Percentiles rank a stretch among this genome's conserved stretches.
Evolutionary conservation across 2,888 invertebrate species (phyloP).

Genomic region (Ormia ochracea): DNA sequence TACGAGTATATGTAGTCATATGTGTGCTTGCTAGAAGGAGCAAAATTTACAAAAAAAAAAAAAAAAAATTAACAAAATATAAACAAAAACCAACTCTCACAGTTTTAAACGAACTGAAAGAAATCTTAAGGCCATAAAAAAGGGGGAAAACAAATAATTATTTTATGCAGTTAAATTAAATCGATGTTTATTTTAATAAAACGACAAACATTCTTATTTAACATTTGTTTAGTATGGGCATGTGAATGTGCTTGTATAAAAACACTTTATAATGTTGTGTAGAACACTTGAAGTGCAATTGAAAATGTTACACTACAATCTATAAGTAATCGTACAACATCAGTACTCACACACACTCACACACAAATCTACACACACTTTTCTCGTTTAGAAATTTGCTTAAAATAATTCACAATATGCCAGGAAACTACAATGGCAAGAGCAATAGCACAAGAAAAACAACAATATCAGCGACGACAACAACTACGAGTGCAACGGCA

Average conservation of each 20-base stretch:
- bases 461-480: no score
- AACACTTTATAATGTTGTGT: constrained; percentile 45
- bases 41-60: not conserved
- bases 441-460: not conserved
- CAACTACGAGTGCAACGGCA: no score
- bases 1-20: no score
- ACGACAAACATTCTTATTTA: constrained; percentile 41
- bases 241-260: not conserved
- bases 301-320: constrained; percentile 26
- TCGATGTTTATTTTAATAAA: constrained; percentile 55
- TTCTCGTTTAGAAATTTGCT: not conserved
- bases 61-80: not conserved
- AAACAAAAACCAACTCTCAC: constrained; percentile 1
- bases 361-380: not conserved
- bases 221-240: not conserved
- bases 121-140: not conserved
- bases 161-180: constrained; percentile 41
- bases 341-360: not conserved
- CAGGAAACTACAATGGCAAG: not conserved
- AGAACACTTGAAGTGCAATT: constrained; percentile 55
- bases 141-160: not conserved
- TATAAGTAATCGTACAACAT: not conserved
- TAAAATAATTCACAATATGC: constrained; percentile 25
- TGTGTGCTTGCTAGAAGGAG: constrained; percentile 9
- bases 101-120: constrained; percentile 21